Percentiles rank a stretch among this genome's conserved stretches.
phyloP scores from a whole-genome alignment of 2,888 invertebrate genomes.

The Nycteola revayana region DNA sequence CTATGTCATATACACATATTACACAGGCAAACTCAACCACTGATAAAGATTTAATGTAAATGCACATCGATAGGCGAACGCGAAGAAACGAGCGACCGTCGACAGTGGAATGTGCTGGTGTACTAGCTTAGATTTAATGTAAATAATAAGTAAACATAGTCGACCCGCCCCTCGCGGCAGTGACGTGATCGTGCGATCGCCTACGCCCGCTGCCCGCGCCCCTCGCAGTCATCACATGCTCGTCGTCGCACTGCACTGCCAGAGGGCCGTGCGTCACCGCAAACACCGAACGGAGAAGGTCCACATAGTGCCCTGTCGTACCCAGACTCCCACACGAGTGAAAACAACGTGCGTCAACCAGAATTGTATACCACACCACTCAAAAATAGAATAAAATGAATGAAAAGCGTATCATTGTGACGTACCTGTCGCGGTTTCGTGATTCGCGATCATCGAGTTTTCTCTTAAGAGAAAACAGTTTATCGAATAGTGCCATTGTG shows the following conservation, averaged over 20 bases:
- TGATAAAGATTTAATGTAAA: slow-evolving; percentile 61
- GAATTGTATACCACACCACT: slow-evolving; percentile 42
- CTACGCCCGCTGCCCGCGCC: slow-evolving; percentile 54
- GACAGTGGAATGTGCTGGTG: slow-evolving; percentile 71
- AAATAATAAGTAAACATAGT: slow-evolving; percentile 72
- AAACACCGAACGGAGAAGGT: slow-evolving; percentile 35
- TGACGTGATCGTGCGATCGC: slow-evolving; percentile 57
- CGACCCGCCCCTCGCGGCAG: slow-evolving; percentile 60
- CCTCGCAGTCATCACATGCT: slow-evolving; percentile 58
- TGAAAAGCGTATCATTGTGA: slow-evolving; percentile 59
- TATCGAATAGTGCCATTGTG: slow-evolving; percentile 89
- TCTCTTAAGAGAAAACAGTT: slow-evolving; percentile 86
- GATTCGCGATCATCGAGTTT: slow-evolving; percentile 69
- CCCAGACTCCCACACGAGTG: slow-evolving; percentile 34
- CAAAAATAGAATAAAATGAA: slow-evolving; percentile 60
- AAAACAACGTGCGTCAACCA: slow-evolving; percentile 53
- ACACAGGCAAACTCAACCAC: slow-evolving; percentile 54
- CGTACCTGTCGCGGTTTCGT: slow-evolving; percentile 77
- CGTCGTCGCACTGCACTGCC: slow-evolving; percentile 41
- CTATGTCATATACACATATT: slow-evolving; percentile 54
- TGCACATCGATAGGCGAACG: slow-evolving; percentile 58
- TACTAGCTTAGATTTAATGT: slow-evolving; percentile 66
- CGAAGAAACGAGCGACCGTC: slow-evolving; percentile 48
- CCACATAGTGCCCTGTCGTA: slow-evolving; percentile 36
- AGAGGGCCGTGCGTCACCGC: slow-evolving; percentile 57